Evolutionary conservation across 1,140 invertebrate species (phyloP).

Genomic region (Samia ricini): DNA sequence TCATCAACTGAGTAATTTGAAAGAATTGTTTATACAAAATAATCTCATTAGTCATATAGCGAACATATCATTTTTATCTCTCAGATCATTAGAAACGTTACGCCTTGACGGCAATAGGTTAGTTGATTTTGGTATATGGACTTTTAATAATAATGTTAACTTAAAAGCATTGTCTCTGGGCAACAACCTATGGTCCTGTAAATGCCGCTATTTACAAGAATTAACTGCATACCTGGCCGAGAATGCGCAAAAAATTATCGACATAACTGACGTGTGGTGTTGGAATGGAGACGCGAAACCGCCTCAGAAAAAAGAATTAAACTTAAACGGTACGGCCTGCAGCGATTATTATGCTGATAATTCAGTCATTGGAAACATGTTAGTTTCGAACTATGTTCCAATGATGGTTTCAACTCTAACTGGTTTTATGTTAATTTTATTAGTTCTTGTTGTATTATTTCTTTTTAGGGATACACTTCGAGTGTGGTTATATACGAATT

Average conservation of each 20-base stretch:
- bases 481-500: constrained; percentile 92
- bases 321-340: constrained; percentile 89
- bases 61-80: constrained; percentile 87
- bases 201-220: constrained; percentile 92
- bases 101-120: constrained; percentile 91
- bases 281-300: constrained; percentile 86
- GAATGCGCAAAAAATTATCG: constrained; percentile 88
- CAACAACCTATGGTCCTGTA: constrained; percentile 92
- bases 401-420: constrained; percentile 88
- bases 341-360: constrained; percentile 90
- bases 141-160: constrained; percentile 83
- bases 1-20: constrained; percentile 87
- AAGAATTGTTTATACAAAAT: constrained; percentile 92
- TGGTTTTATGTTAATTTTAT: constrained; percentile 83
- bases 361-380: constrained; percentile 89
- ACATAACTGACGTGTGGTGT: constrained; percentile 88
- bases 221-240: constrained; percentile 90
- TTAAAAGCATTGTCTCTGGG: constrained; percentile 86
- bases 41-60: constrained; percentile 88
- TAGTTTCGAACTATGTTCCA: constrained; percentile 91
- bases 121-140: constrained; percentile 90
- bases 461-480: constrained; percentile 90
- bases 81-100: constrained; percentile 88
- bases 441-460: constrained; percentile 86
- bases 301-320: constrained; percentile 84